Base-by-base conservation (phyloP, 2,113 vertebrate genomes). In the Nothobranchius furzeri region DNA sequence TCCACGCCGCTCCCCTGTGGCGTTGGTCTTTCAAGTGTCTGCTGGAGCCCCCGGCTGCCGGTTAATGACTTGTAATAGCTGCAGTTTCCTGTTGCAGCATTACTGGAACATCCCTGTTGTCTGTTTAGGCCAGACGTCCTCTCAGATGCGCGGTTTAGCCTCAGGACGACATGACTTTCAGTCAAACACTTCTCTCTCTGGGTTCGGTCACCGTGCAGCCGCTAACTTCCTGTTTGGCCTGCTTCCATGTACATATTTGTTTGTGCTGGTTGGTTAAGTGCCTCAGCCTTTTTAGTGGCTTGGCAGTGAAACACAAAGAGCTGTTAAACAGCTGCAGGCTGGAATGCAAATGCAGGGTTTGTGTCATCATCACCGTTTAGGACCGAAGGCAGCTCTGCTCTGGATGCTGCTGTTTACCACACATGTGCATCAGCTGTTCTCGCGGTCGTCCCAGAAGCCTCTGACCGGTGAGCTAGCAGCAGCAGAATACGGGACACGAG, bases 201-300 rank as follows among this genome's bases (percentile, higher is more conserved):
- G 12, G 12, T 70, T 55, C 9, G 3, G 6, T 53, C 47, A 64
- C 40, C 17, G 48, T 55, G 61, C 45, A 7, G 60, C 69, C 59
- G 64, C 60, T n/a, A 60, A 76, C 78, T 74, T 83, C 76, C 79
- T 66, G 63, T 75, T 75, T 73, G 59, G 63, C 59, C 60, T 36
- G 52, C 65, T 43, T 63, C 53, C 37, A 12, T 62, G 63, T 60
- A 25, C 42, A 56, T 57, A 40, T 40, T 12, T 54, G 46, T 57
- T 69, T 78, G 60, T 80, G 40, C 69, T 65, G 60, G 46, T 43
- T 6, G 8, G 24, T 65, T 62, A 7, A 54, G 37, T 14, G 24
- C 37, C 55, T 79, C 63, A 24, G 13, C 10, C n/a, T 13, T 64
- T 77, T 63, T 46, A 52, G 42, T 56, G 57, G 71, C 73, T 69